phyloP scores from a whole-genome alignment of 2,113 vertebrate genomes.

The Thamnophis sirtalis region DNA sequence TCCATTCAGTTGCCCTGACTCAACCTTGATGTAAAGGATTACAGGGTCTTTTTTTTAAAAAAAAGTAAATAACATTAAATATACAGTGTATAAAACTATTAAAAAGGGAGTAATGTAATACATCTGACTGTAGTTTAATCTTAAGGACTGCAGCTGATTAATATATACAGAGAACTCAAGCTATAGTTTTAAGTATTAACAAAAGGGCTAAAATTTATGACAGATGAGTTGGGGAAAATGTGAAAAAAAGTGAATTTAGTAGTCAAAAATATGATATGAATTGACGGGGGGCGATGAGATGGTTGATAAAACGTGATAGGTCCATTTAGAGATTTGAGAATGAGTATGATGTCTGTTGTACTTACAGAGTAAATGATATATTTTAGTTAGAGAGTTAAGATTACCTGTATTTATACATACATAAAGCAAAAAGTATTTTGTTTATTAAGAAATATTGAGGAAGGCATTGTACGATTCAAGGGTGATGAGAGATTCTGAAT shows the following conservation, averaged over 20 bases:
- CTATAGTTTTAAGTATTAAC: not conserved
- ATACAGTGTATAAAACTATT: not conserved
- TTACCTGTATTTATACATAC: not conserved
- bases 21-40: not conserved
- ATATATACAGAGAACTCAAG: not conserved
- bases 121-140: not conserved
- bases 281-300: not conserved
- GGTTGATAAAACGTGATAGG: not conserved
- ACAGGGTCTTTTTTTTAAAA: not conserved
- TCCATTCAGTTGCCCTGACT: not conserved
- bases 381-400: not conserved
- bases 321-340: not conserved
- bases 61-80: not conserved
- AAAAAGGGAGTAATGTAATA: not conserved
- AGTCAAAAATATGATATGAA: not conserved
- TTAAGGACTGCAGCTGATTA: not conserved
- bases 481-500: not conserved
- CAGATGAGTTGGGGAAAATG: not conserved
- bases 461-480: not conserved
- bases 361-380: not conserved
- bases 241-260: not conserved
- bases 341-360: not conserved
- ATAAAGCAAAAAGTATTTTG: not conserved
- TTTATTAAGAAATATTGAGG: not conserved
- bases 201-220: not conserved